Evolutionary conservation across 2,113 vertebrate species (phyloP).

Genomic region (Hippoglossus stenolepis): DNA sequence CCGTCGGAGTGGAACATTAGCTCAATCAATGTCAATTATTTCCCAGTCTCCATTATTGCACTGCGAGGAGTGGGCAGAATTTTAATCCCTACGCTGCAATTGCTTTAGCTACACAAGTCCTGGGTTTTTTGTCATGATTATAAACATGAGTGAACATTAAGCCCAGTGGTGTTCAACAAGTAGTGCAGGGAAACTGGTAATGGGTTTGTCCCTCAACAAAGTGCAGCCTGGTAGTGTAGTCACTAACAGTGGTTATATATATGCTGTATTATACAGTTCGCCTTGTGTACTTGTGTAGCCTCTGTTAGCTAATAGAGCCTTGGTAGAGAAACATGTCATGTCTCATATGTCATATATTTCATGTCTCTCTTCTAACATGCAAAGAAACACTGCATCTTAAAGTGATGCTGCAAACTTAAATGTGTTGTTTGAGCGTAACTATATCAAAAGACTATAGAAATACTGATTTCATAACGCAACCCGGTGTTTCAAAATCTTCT

Average conservation of each 20-base stretch:
- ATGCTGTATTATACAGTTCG: constrained; percentile 11
- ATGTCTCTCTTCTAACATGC: constrained; percentile 31
- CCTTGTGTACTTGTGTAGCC: constrained; percentile 13
- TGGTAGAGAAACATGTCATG: neutral
- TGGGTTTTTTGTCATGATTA: constrained; percentile 73
- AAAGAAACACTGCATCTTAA: neutral
- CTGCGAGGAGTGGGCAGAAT: constrained; percentile 70
- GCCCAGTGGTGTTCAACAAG: constrained; percentile 58
- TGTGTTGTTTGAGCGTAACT: no score
- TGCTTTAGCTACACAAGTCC: constrained; percentile 63
- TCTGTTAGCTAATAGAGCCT: constrained; percentile 12
- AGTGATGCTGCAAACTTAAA: no score
- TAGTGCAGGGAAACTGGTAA: constrained; percentile 53
- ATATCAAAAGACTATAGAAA: no score
- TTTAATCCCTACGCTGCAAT: constrained; percentile 65
- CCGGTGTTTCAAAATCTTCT: no score
- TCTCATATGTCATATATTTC: constrained; percentile 15
- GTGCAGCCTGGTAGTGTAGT: constrained; percentile 26
- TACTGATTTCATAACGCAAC: no score
- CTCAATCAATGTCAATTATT: constrained; percentile 84
- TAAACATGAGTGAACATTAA: constrained; percentile 73
- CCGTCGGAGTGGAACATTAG: constrained; percentile 74
- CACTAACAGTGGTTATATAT: constrained; percentile 3
- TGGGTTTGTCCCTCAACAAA: constrained; percentile 45
- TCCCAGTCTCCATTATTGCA: constrained; percentile 75